phyloP scores from a whole-genome alignment of 2,888 invertebrate species.

The Tachina grossa region DNA sequence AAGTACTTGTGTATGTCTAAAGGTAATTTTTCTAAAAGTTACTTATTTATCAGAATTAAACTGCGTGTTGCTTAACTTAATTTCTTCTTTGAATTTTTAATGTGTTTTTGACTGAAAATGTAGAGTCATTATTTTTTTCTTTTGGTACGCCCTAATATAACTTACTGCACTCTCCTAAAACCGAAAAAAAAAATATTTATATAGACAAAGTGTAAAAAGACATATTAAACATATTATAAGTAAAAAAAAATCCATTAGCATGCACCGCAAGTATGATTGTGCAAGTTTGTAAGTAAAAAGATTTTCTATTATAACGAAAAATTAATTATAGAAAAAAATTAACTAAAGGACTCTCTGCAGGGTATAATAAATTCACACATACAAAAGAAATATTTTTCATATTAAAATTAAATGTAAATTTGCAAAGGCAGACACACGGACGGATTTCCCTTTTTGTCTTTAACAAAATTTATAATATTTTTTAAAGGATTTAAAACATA shows the following conservation, averaged over 20 bases:
- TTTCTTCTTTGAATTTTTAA: too few relatives aligned
- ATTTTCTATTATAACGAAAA: background rate
- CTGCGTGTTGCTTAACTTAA: too few relatives aligned
- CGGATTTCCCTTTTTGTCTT: too few relatives aligned
- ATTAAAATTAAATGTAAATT: background rate
- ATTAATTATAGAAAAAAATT: background rate
- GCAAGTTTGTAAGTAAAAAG: background rate
- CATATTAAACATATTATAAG: conserved; percentile 12
- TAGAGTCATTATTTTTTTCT: too few relatives aligned
- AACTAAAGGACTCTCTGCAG: background rate
- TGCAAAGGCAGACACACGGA: background rate
- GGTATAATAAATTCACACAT: background rate
- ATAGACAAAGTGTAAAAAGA: background rate
- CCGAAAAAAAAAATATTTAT: background rate
- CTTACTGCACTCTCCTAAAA: background rate
- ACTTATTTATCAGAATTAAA: too few relatives aligned
- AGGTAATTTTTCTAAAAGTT: too few relatives aligned
- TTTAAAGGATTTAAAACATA: conserved; percentile 2
- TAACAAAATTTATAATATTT: background rate
- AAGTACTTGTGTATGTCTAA: too few relatives aligned
- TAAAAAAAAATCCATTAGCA: conserved; percentile 4
- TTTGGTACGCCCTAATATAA: background rate
- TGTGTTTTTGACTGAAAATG: too few relatives aligned
- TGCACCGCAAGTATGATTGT: background rate
- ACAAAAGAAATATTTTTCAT: background rate